phyloP scores from a whole-genome alignment of 2,797 vertebrate species.

The Vireo griseus region DNA sequence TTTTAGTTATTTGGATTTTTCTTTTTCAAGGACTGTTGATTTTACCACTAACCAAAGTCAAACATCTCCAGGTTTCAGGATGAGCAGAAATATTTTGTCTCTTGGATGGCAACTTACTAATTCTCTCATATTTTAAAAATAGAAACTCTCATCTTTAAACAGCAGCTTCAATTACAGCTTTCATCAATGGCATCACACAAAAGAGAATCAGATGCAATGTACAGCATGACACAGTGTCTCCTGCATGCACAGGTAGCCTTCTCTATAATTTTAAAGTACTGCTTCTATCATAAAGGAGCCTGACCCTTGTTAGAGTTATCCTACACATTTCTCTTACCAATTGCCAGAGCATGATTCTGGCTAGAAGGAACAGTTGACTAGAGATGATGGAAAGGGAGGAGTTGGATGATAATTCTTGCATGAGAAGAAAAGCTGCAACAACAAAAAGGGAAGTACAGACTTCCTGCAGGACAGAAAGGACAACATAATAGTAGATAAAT shows the following conservation, averaged over 20 bases:
- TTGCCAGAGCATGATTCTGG: not conserved
- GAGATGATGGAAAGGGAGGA: not conserved
- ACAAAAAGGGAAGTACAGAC: not conserved
- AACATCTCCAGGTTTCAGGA: not conserved
- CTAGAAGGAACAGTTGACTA: not conserved
- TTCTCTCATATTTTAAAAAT: not conserved
- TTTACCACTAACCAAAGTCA: not conserved
- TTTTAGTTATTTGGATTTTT: not conserved
- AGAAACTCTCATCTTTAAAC: not conserved
- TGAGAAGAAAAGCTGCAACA: not conserved
- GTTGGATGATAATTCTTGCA: not conserved
- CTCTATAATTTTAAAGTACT: not conserved
- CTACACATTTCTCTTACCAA: fast-evolving
- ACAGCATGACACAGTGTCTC: not conserved
- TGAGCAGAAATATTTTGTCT: not conserved
- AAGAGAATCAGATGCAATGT: not conserved
- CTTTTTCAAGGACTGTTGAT: not conserved
- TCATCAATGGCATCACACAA: not conserved
- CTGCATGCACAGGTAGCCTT: not conserved
- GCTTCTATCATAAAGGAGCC: not conserved
- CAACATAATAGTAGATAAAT: not conserved
- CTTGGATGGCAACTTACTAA: not conserved
- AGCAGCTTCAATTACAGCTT: not conserved
- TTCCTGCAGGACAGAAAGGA: not conserved
- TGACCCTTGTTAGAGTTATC: not conserved